Evolutionary conservation across 2,113 vertebrate genomes (phyloP).

Genomic region (Psettodes erumei): DNA sequence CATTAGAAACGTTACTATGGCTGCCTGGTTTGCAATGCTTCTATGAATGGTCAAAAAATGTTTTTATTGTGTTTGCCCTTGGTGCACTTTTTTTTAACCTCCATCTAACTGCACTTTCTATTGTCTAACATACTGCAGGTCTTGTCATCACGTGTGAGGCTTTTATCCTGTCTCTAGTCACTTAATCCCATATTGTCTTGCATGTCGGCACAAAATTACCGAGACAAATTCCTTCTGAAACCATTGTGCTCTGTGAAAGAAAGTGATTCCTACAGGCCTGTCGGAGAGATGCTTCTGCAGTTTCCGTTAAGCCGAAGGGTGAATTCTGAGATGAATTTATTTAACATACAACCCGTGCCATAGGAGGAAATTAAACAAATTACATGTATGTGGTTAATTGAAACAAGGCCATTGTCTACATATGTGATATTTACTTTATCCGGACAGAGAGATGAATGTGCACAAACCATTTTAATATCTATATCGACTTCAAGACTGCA

Average conservation of each 20-base stretch:
- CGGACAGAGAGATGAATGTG: constrained; percentile 20
- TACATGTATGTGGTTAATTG: background rate
- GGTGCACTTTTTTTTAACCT: background rate
- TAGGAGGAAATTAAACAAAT: background rate
- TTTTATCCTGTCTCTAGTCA: constrained; percentile 17
- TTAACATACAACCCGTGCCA: background rate
- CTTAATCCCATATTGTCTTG: constrained; percentile 61
- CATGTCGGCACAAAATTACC: constrained; percentile 55
- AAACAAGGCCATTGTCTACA: background rate
- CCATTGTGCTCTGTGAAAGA: constrained; percentile 41
- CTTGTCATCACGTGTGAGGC: constrained; percentile 27
- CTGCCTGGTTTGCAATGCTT: background rate
- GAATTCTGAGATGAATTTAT: background rate
- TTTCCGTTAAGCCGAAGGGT: constrained; percentile 20
- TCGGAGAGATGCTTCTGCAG: constrained; percentile 7
- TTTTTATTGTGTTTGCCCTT: background rate
- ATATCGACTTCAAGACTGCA: constrained; percentile 19
- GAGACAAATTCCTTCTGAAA: constrained; percentile 61
- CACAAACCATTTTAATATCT: background rate
- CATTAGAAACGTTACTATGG: background rate
- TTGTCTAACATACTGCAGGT: constrained; percentile 10
- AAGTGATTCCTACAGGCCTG: constrained; percentile 27
- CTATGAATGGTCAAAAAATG: background rate
- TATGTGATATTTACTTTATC: background rate
- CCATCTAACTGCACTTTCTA: background rate